Evolutionary conservation across 1,140 invertebrate genomes (phyloP).

Genomic region (Plectrocnemia conspersa): DNA sequence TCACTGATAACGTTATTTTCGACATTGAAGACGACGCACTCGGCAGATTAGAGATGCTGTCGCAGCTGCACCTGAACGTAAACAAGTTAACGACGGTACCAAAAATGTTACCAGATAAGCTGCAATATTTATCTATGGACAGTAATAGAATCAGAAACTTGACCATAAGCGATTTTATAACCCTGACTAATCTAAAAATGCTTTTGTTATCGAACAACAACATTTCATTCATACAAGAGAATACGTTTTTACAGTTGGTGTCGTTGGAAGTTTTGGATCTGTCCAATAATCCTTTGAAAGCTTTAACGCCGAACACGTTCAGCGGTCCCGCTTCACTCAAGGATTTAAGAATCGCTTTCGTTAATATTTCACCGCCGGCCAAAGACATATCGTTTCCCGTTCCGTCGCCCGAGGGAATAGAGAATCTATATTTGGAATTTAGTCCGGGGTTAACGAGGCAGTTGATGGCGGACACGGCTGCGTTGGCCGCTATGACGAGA

Average conservation of each 20-base stretch:
- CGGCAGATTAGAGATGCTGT: constrained; percentile 72
- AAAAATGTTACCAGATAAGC: constrained; percentile 47
- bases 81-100: constrained; percentile 68
- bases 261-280: constrained; percentile 67
- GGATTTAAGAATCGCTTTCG: constrained; percentile 62
- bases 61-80: constrained; percentile 72
- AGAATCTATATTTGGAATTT: constrained; percentile 66
- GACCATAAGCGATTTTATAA: constrained; percentile 61
- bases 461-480: constrained; percentile 64
- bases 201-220: constrained; percentile 65
- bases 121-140: constrained; percentile 49
- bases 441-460: constrained; percentile 66
- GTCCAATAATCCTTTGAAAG: constrained; percentile 69
- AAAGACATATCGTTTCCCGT: constrained; percentile 65
- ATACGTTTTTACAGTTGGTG: constrained; percentile 61
- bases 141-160: constrained; percentile 61
- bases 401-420: constrained; percentile 62
- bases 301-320: constrained; percentile 61
- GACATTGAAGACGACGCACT: constrained; percentile 82
- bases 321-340: constrained; percentile 60
- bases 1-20: constrained; percentile 72
- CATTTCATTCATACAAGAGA: constrained; percentile 61
- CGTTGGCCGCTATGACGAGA: constrained; percentile 63
- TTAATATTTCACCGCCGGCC: constrained; percentile 56
- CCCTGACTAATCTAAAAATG: constrained; percentile 63